A percentile compares a stretch with the other conserved stretches of the same genome.
Conservation (phyloP, 1,140 invertebrate species). For the Magallana ariakensis region DNA sequence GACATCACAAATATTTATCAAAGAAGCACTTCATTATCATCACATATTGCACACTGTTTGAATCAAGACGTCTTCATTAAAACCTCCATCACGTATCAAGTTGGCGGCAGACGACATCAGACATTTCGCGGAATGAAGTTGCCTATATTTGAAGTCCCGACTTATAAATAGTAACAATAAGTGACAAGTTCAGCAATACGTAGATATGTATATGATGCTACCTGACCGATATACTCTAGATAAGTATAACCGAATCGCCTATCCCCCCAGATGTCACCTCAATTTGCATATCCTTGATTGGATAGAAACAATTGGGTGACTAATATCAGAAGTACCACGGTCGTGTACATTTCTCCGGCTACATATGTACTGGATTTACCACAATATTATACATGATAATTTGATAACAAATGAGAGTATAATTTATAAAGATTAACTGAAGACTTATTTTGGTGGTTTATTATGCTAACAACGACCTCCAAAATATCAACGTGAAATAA, state of each 20-base stretch:
- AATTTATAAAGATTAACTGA: too few species aligned
- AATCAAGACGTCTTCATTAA: slow-evolving; percentile 3
- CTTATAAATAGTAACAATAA: background rate
- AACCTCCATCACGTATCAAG: background rate
- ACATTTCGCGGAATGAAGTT: background rate
- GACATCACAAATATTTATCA: slow-evolving; percentile 12
- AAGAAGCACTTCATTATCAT: slow-evolving; percentile 24
- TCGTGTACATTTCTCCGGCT: background rate
- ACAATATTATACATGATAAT: too few species aligned
- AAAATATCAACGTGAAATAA: too few species aligned
- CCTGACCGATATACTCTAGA: background rate
- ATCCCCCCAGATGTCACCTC: background rate
- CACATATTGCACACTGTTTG: slow-evolving; percentile 5
- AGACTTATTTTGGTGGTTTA: too few species aligned
- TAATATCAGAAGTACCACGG: background rate
- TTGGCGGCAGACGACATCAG: background rate
- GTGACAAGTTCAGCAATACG: background rate
- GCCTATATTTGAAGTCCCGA: background rate
- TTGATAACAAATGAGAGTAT: too few species aligned
- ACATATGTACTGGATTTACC: background rate
- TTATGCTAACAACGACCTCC: too few species aligned
- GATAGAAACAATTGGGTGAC: slow-evolving; percentile 4
- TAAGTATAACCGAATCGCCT: background rate
- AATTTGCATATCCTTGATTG: background rate
- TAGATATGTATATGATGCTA: background rate